A percentile compares a stretch with the other conserved stretches of the same genome.
These are phyloP conservation scores for Argyresthia albistria DNA, from an alignment of 2,888 invertebrate genomes.

Conservation along the genomic window DNA sequence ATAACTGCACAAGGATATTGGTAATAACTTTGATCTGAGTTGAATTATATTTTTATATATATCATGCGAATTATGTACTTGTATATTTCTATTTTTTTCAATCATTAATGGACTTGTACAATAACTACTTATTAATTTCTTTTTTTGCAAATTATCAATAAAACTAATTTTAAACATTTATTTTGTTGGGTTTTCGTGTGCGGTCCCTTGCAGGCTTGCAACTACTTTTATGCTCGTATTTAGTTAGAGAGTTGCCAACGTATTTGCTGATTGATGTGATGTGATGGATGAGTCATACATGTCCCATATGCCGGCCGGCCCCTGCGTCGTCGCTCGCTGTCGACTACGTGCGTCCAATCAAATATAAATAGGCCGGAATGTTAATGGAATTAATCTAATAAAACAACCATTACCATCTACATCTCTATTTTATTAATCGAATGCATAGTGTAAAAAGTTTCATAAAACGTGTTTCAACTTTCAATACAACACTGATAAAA, in stretches of 20 bases:
- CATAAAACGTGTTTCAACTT: constrained; percentile 49
- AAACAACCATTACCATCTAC: constrained; percentile 58
- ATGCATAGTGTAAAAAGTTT: constrained; percentile 43
- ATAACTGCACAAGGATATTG: constrained; percentile 71
- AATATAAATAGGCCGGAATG: constrained; percentile 54
- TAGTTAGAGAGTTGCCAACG: too few relatives aligned
- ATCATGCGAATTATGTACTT: constrained; percentile 63
- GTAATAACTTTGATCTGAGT: constrained; percentile 68
- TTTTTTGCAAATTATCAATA: constrained; percentile 69
- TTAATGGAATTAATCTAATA: constrained; percentile 64
- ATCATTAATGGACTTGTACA: constrained; percentile 71
- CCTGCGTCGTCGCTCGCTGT: not conserved
- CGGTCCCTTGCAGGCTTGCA: too few relatives aligned
- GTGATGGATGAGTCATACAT: not conserved
- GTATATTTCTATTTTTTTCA: constrained; percentile 58
- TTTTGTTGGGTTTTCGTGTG: not conserved
- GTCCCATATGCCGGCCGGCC: not conserved
- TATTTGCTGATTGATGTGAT: not conserved
- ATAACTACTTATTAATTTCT: constrained; percentile 55
- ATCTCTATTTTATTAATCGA: constrained; percentile 56
- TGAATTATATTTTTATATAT: constrained; percentile 70
- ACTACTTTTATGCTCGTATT: too few relatives aligned
- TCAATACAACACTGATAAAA: constrained; percentile 22
- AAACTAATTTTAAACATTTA: constrained; percentile 67
- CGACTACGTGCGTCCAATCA: constrained; percentile 34